Evolutionary conservation across 2,797 vertebrate genomes (phyloP), one percentile per base, ranked within the genome.

Genomic region (Myotis vivesi): DNA sequence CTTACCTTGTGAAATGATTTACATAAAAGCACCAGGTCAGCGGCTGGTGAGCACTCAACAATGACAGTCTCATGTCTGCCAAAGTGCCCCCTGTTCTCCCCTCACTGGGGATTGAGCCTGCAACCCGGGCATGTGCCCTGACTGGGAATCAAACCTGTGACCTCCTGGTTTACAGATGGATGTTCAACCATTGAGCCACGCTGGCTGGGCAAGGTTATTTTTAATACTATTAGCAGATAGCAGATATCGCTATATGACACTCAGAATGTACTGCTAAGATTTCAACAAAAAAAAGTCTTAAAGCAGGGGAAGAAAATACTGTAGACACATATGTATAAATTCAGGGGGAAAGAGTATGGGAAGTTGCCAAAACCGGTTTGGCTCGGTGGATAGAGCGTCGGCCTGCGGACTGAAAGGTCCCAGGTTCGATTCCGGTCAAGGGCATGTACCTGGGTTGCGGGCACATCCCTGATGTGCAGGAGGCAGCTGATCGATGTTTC

Each of bases 221-320:
- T 89, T 87, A 92, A 79, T 90, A 28, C 68, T 75, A 22, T 66
- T 71, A 81, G 59, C 51, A 94, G 80, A 25, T 46, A 84, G 76
- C 51, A 92, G 75, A n/a, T 71, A 66, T 53, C 80, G 4, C 62
- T 49, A 13, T 41, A 59, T 87, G 57, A 36, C 38, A 69, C 88
- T 94, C 82, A 94, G 68, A 91, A 51, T 88, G 53, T 30, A 71
- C 17, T 22, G 22, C 19, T 38, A 87, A 87, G 86, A 95, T 92
- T 87, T 30, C 10, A 51, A 82, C 81, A 81, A 77, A 59, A 36
- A 36, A 44, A 44, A 46, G 71, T 28, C 20, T 44, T 12, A 44
- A 76, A 71, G 23, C 49, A 92, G 30, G 30, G 6, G 3, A 80
- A 84, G 57, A 79, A 51, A 91, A 90, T n/a, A 76, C 19, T 77